A percentile compares a stretch with the other conserved stretches of the same genome.
phyloP scores from a whole-genome alignment of 2,888 invertebrate species.

The Chaetogeoica ovagalla region DNA sequence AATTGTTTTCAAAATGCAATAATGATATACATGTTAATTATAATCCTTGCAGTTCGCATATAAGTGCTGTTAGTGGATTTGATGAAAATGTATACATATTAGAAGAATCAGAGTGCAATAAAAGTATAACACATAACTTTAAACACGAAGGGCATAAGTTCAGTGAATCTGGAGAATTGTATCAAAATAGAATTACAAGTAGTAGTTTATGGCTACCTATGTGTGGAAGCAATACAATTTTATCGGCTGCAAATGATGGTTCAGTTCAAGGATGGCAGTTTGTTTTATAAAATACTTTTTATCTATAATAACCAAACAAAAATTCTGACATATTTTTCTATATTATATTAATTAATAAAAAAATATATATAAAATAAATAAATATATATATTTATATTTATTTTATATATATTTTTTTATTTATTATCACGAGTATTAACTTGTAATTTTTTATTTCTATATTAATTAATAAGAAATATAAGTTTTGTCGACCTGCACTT shows the following conservation, averaged over 20 bases:
- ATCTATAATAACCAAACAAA: background rate
- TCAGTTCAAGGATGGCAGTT: constrained; percentile 55
- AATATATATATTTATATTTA: too few relatives aligned
- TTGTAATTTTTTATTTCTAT: too few relatives aligned
- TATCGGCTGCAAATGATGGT: constrained; percentile 51
- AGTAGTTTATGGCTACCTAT: constrained; percentile 52
- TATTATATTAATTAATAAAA: background rate
- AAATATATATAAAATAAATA: too few relatives aligned
- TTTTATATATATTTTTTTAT: too few relatives aligned
- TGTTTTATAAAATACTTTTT: constrained; percentile 28
- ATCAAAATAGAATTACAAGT: constrained; percentile 30
- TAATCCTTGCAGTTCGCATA: constrained; percentile 41
- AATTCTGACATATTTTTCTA: constrained; percentile 10
- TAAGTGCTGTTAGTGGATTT: constrained; percentile 49
- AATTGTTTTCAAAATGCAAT: constrained; percentile 20
- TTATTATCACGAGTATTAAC: too few relatives aligned
- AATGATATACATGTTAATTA: constrained; percentile 34
- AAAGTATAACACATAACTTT: constrained; percentile 28
- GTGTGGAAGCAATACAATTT: constrained; percentile 51
- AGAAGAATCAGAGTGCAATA: constrained; percentile 21
- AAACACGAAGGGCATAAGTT: constrained; percentile 55
- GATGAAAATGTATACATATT: constrained; percentile 54
- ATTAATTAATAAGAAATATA: background rate
- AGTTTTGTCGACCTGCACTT: background rate
- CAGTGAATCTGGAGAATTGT: constrained; percentile 38